Base-by-base conservation (phyloP, 2,888 invertebrate species). In the Exephanes ischioxanthus region DNA sequence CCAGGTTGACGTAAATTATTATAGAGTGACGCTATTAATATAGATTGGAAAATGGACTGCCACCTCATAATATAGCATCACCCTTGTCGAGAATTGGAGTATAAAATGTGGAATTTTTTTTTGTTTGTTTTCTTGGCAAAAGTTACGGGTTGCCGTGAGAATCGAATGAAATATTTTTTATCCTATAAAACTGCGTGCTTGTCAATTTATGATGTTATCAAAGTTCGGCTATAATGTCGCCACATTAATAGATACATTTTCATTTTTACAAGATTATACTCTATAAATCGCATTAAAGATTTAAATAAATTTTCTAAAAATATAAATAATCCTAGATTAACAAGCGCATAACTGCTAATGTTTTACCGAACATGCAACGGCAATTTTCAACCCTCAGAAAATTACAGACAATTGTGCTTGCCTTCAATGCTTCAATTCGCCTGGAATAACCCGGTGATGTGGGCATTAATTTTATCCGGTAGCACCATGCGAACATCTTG, bases 11-110 rank as follows among this genome's bases (percentile, higher is more conserved):
- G 58, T 30, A 41, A 30, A 83, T 80, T 83, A 84, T 80, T 67
- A 70, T 58, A 41, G 66, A 51, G n/a, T 33, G 41, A 19, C n/a
- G 77, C 61, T 61, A 80, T 81, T 73, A 55, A 84, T 78, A 78
- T 68, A 53, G 72, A 72, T 80, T 16, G 63, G 14, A 33, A 26
- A 26, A 83, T 83, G 55, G 22, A 78, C 11, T 37, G 14, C 9
- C 16, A n/a, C n/a, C 45, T 22, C 22, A 58, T 48, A 22, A 51
- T 41, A 55, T 41, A 37, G 63, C 9, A 51, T 67, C 48, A 48
- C 33, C 72, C 66, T 14, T 22, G 61, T 55, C 55, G 61, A 19
- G 41, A 63, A 30, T 26, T 37, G 4, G n/a, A 33, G 30, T 63
- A 70, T 30, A 55, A 71, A 71, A 63, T 55, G 55, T 37, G 19